Conservation (phyloP, 2,113 vertebrate genomes). For the Furnarius figulus region DNA sequence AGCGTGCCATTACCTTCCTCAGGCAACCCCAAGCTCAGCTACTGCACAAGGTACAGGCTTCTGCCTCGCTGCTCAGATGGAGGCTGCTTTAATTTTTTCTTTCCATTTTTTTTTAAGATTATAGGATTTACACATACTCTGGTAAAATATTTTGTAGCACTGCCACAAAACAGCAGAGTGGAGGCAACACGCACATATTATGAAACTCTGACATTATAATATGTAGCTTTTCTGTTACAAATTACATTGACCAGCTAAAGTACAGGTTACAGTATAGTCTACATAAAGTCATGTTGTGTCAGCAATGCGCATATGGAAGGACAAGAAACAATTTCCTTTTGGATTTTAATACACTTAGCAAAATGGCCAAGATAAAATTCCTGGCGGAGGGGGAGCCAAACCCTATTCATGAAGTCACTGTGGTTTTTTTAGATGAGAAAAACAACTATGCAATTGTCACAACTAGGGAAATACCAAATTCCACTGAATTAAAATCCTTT, state of each 20-base stretch:
- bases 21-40: not conserved
- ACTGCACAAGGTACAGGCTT: not conserved
- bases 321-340: not conserved
- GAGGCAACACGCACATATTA: not conserved
- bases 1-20: not conserved
- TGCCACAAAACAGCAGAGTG: not conserved
- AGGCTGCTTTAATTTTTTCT: not conserved
- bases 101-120: slow-evolving; percentile 28
- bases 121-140: not conserved
- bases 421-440: slow-evolving; percentile 15
- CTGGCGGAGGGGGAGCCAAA: not conserved
- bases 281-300: not conserved
- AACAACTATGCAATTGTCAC: slow-evolving; percentile 15
- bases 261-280: slow-evolving; percentile 41
- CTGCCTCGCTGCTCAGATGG: not conserved
- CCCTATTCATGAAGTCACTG: slow-evolving; percentile 15
- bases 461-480: slow-evolving; percentile 49
- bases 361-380: slow-evolving; percentile 14
- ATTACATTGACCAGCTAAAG: slow-evolving; percentile 53
- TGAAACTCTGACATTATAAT: slow-evolving; percentile 20
- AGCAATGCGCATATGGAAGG: not conserved
- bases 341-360: slow-evolving; percentile 5
- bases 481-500: not conserved
- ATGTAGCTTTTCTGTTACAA: slow-evolving; percentile 17
- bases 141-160: slow-evolving; percentile 39